Evolutionary conservation across 1,140 invertebrate species (phyloP).

Genomic region (Achroia grisella): DNA sequence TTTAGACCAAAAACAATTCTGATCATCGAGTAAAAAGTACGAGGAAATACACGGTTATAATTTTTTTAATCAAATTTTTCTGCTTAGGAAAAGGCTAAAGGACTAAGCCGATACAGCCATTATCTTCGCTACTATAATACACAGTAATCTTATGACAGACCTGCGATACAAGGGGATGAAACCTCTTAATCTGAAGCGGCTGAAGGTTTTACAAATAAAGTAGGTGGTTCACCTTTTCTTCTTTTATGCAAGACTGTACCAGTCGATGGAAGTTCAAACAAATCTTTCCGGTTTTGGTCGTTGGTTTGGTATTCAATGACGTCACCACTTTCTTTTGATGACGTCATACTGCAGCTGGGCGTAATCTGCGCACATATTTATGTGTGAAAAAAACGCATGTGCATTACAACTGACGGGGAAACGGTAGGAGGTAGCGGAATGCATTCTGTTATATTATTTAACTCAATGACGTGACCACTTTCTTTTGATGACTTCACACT

Average conservation of each 20-base stretch:
- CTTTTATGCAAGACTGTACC: conserved; percentile 59
- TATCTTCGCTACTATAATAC: too few species aligned
- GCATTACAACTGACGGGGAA: conserved; percentile 19
- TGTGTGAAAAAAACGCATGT: conserved; percentile 63
- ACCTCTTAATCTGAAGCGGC: conserved; percentile 56
- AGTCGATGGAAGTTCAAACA: conserved; percentile 48
- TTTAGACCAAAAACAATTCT: too few species aligned
- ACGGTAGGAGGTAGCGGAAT: conserved; percentile 42
- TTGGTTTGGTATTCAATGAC: conserved; percentile 22
- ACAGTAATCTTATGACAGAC: conserved; percentile 44
- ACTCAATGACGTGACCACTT: neutral
- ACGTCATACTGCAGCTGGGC: conserved; percentile 38
- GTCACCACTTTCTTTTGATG: conserved; percentile 48
- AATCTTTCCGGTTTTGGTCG: conserved; percentile 32
- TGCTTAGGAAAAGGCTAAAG: too few species aligned
- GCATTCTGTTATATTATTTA: conserved; percentile 33
- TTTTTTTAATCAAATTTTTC: too few species aligned
- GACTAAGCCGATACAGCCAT: too few species aligned
- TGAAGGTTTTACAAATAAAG: conserved; percentile 49
- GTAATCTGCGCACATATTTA: conserved; percentile 50
- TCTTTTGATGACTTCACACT: too few species aligned
- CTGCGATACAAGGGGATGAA: conserved; percentile 55
- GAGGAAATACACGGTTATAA: too few species aligned
- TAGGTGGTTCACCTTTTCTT: conserved; percentile 52
- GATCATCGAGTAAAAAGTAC: too few species aligned